phyloP scores from a whole-genome alignment of 2,888 invertebrate species.

The Rutpela maculata region DNA sequence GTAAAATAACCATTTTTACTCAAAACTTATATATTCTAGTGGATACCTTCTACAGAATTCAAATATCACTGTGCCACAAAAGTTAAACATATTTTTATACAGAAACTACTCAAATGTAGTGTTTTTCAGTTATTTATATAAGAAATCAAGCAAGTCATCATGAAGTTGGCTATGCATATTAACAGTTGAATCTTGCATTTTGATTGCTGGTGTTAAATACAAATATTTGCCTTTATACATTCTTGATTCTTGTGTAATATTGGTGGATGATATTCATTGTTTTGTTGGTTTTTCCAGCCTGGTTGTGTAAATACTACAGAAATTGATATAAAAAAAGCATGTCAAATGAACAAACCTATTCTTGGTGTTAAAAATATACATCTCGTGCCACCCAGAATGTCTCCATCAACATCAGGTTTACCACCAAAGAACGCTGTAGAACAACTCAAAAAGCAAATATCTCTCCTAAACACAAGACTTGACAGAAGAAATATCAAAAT shows the following conservation, averaged over 20 bases:
- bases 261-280: neutral
- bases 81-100: too few species aligned
- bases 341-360: conserved; percentile 78
- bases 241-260: neutral
- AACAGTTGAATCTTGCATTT: neutral
- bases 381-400: conserved; percentile 76
- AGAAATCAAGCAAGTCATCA: too few species aligned
- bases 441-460: conserved; percentile 81
- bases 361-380: conserved; percentile 72
- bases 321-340: conserved; percentile 97
- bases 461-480: conserved; percentile 84
- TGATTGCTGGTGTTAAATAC: neutral
- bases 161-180: too few species aligned
- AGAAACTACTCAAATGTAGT: too few species aligned
- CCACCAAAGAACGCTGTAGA: conserved; percentile 68
- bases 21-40: too few species aligned
- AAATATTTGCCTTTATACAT: neutral
- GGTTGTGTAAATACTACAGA: conserved; percentile 99
- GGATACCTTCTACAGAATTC: too few species aligned
- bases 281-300: conserved; percentile 80
- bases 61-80: too few species aligned
- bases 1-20: too few species aligned
- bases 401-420: conserved; percentile 75
- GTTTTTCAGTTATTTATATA: too few species aligned
- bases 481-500: conserved; percentile 93